Evolutionary conservation across 2,888 invertebrate species (phyloP), one percentile per base, ranked within the genome.

Genomic region (Hydroisotoma schaefferi): DNA sequence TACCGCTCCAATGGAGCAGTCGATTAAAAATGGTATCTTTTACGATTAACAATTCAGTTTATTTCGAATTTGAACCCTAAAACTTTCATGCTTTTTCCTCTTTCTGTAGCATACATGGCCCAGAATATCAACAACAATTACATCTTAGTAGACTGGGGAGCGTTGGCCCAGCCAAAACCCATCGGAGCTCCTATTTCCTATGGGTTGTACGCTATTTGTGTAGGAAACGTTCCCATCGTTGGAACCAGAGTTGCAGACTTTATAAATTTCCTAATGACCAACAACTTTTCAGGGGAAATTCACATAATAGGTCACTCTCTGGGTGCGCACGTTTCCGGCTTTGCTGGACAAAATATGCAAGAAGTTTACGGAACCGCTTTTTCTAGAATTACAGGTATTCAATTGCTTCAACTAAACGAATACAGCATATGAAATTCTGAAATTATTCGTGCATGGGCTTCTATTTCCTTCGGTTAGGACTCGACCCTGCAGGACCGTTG

Each of bases 1-100:
- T 6, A 27, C 29, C 10, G 49, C 57, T 20, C 51, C 22, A 6
- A 63, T 57, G 60, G 48, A 57, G 2, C 15, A 18, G 12, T 28
- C 40, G 2, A 40, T 63, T 5, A 63, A 60, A 25, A 57, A 57
- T 15, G 58, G 62, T 62, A 40, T n/a, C n/a, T n/a, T n/a, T n/a
- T n/a, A n/a, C n/a, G n/a, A n/a, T n/a, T n/a, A n/a, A n/a, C n/a
- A n/a, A n/a, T n/a, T n/a, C n/a, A n/a, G n/a, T n/a, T n/a, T n/a
- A n/a, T n/a, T n/a, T n/a, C n/a, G n/a, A n/a, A n/a, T n/a, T n/a
- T n/a, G n/a, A n/a, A n/a, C n/a, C n/a, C n/a, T n/a, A n/a, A n/a
- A n/a, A n/a, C n/a, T n/a, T n/a, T n/a, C n/a, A n/a, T n/a, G n/a
- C n/a, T n/a, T n/a, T n/a, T n/a, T n/a, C n/a, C n/a, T n/a, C n/a